Evolutionary conservation across 2,888 invertebrate genomes (phyloP), one percentile per base, ranked within the genome.

Genomic region (Hydrotaea cyrtoneurina): DNA sequence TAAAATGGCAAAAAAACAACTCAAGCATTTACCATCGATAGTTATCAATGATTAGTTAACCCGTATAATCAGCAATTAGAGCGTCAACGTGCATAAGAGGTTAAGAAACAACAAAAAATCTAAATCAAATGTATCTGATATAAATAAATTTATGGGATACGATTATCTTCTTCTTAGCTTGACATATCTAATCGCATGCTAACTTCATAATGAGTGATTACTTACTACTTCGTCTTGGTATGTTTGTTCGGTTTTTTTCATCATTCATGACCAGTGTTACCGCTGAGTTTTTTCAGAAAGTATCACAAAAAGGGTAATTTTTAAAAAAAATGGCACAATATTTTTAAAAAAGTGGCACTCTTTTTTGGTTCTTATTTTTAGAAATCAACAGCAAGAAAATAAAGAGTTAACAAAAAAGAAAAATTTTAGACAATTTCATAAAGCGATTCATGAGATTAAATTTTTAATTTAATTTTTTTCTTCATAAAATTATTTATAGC

Each of bases 121-220:
- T 1, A 62, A 62, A 31, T 39, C 7, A 39, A 39, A 39, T 39
- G 62, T 31, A 62, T 62, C 62, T 62, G 62, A 59, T 59, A 59
- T 26, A 59, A 10, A 23, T 26, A 15, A 26, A 62, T 62, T 62
- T 59, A 59, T 59, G 13, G 26, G 23, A 59, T 59, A 31, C 62
- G 62, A 31, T 62, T 62, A 62, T 62, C 62, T 62, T 62, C 23
- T 62, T 7, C n/a, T 36, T 36, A 62, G 62, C 31, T 23, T 31
- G 31, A 62, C 62, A 62, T 62, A 62, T 62, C 62, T 62, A 62
- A 62, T 62, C 62, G 62, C n/a, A 62, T 39, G 39, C 31, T 31
- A 31, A 13, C n/a, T 15, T 2, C 59, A 59, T 26, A 59, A 31
- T 31, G 62, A 62, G 31, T 31, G 31, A 62, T 62, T 62, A 36